Evolutionary conservation across 1,140 invertebrate genomes (phyloP), one percentile per base, ranked within the genome.

Genomic region (Penaeus chinensis): DNA sequence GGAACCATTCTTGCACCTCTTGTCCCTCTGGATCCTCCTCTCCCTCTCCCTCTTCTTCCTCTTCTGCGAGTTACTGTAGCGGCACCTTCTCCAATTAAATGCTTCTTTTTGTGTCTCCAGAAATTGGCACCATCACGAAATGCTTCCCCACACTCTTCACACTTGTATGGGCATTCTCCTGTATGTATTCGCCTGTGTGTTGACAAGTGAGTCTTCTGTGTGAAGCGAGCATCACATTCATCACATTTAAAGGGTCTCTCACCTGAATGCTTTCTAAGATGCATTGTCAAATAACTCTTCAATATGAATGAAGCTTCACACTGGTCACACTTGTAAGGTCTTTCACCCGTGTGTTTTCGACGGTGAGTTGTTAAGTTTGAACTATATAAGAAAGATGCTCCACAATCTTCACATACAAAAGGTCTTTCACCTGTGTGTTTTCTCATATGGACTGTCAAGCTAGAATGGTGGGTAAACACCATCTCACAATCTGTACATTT

Each of bases 351-450:
- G 61, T 87, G 86, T 61, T 87, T 87, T 63, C 86, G 66, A 32
- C 86, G 86, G 61, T 87, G 86, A 66, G 86, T 87, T 20, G 86
- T 87, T 27, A 87, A 81, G 69, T 87, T 87, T 77, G 86, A 87
- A 74, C 86, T 87, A 54, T 87, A 87, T 32, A 87, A 77, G 71
- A 87, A 87, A 16, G 86, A 87, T 62, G 86, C 86, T 42, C 80
- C 80, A 66, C 86, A 87, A 32, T 82, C 86, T 66, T 82, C 80
- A 78, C 86, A 87, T 19, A 87, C 86, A 65, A 82, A 87, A 18
- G 86, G 86, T 32, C 86, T 61, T 27, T 87, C 86, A 27, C 86
- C 86, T 11, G 86, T 87, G 71, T 87, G 86, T 54, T 87, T 87
- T 65, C 86, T 87, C 80, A 83, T 83, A 62, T 87, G 86, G 13